Evolutionary conservation across 1,140 invertebrate genomes (phyloP), one percentile per base, ranked within the genome.

Genomic region (Zaprionus camerounensis): DNA sequence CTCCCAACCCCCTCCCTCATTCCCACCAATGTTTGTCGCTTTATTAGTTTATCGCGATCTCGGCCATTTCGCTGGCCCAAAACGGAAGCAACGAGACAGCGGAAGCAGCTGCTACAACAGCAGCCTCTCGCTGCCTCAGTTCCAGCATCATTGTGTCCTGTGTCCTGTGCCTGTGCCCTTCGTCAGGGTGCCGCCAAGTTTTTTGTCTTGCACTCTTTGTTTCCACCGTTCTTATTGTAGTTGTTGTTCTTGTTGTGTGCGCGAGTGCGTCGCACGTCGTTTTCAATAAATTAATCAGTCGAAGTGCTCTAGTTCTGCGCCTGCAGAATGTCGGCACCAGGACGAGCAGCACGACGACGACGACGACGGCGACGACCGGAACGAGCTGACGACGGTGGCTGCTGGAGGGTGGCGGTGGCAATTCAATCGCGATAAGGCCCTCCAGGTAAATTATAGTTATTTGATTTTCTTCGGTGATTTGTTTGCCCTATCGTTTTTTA

Each of bases 21-120:
- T 9, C 9, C 31, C 6, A 7, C n/a, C 41, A 46, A 20, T 82
- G 81, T 90, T 88, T 90, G 85, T 90, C 81, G 78, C 81, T 84
- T 90, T 88, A 88, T 88, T 88, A 88, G 84, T 88, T 88, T 88
- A 88, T 90, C 84, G 70, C 85, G 81, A 74, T 90, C 81, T 90
- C 44, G 57, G 31, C 49, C 64, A 69, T 57, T 61, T 51, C 20
- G 67, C 49, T 67, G 75, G 51, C 49, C 70, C 51, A 44, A 55
- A 57, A 24, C 69, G 63, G 70, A 76, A 46, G 74, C 26, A 17
- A 64, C 49, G 11, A 31, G 20, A n/a, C 63, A 71, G 63, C 73
- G 77, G 80, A 86, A 86, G 73, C 69, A 87, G 58, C 67, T 64
- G 55, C 69, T 51, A 44, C 41, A 49, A 44, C 46, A 38, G 44